A percentile compares a stretch with the other conserved stretches of the same genome.
Conservation (phyloP, 2,113 vertebrate genomes). For the Noturus placidus region DNA sequence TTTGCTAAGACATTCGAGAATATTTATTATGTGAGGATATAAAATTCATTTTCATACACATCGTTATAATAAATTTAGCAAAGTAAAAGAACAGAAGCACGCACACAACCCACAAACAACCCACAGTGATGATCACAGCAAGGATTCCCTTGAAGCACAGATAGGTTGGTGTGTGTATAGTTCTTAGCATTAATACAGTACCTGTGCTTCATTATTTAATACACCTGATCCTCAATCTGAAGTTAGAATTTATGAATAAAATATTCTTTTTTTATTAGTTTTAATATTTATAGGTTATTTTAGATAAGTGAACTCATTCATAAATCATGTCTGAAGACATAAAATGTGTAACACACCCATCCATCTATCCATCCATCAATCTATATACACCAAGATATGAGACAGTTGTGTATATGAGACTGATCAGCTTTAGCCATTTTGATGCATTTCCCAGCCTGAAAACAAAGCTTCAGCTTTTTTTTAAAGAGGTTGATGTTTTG, state of each 20-base stretch:
- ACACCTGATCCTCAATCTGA: not conserved
- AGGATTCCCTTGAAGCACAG: not conserved
- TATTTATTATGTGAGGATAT: not conserved
- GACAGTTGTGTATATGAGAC: not conserved
- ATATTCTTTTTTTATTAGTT: not conserved
- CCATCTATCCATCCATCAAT: not conserved
- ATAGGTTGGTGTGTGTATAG: not conserved
- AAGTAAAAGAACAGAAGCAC: not conserved
- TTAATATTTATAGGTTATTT: conserved; percentile 10
- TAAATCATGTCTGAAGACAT: not conserved
- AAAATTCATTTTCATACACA: not conserved
- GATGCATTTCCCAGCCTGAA: not conserved
- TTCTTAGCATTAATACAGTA: not conserved
- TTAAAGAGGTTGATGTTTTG: conserved; percentile 19
- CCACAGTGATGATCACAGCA: not conserved
- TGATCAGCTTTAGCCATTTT: too few relatives aligned
- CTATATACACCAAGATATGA: not conserved
- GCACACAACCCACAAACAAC: not conserved
- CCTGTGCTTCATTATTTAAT: not conserved
- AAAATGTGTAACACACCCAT: not conserved
- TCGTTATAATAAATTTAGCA: not conserved
- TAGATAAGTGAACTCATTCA: not conserved
- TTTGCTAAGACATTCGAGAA: not conserved
- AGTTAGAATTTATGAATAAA: not conserved
- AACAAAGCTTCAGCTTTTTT: not conserved